Conservation (phyloP, 1,140 invertebrate genomes). For the Aphelenchoides fujianensis region DNA sequence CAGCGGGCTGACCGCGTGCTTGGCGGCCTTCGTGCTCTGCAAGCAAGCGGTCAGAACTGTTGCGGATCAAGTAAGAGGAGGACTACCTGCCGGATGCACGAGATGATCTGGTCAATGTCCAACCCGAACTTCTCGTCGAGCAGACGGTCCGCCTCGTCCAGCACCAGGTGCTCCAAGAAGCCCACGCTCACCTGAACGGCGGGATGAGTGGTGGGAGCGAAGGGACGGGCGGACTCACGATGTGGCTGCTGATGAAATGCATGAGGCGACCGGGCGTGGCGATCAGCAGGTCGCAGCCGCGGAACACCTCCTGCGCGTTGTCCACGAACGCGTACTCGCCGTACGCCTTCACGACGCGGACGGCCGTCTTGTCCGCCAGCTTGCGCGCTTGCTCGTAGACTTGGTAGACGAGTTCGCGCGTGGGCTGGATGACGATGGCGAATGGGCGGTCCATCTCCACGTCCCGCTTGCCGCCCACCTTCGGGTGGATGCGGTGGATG, state of each 20-base stretch:
- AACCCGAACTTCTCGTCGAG: background rate
- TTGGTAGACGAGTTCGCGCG: constrained; percentile 89
- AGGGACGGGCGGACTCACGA: too few species aligned
- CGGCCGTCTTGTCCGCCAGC: constrained; percentile 67
- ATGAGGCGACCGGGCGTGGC: constrained; percentile 86
- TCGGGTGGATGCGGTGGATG: constrained; percentile 75
- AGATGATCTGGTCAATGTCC: constrained; percentile 15
- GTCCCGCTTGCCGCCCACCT: too few species aligned
- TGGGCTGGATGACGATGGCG: constrained; percentile 87
- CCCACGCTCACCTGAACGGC: too few species aligned
- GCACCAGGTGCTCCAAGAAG: constrained; percentile 74
- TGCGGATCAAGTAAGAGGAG: too few species aligned
- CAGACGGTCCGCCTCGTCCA: constrained; percentile 97
- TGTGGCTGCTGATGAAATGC: constrained; percentile 81
- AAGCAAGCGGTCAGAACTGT: too few species aligned
- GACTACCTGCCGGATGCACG: background rate
- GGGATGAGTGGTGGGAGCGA: too few species aligned
- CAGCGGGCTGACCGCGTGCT: constrained; percentile 61
- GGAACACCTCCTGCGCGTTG: constrained; percentile 30
- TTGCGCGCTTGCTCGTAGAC: constrained; percentile 94
- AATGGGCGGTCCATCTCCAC: constrained; percentile 86
- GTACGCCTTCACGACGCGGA: constrained; percentile 44
- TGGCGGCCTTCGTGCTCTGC: constrained; percentile 12
- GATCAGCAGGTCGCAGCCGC: constrained; percentile 80
- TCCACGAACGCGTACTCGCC: constrained; percentile 38